Conservation (phyloP, 2,113 vertebrate species). For the Benitochromis conjunctus region DNA sequence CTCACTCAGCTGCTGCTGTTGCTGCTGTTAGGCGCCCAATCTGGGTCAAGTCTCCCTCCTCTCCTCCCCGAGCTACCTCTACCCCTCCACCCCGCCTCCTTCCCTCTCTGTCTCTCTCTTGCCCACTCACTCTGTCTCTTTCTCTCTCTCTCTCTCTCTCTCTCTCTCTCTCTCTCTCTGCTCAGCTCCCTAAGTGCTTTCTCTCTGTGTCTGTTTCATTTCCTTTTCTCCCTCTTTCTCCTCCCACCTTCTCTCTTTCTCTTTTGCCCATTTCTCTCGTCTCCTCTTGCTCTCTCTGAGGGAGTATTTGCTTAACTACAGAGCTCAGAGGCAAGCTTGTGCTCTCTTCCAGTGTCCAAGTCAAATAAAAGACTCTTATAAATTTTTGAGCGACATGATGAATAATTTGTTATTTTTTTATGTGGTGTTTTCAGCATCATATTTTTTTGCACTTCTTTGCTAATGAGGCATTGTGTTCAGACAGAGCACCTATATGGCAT, state of each 20-base stretch:
- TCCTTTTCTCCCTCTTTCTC: conserved; percentile 5
- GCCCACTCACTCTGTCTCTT: background rate
- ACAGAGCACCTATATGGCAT: background rate
- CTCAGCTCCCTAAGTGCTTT: conserved; percentile 39
- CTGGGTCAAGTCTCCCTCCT: conserved; percentile 72
- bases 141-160: background rate
- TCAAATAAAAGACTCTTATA: conserved; percentile 64
- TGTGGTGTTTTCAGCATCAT: background rate
- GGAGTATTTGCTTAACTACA: conserved; percentile 59
- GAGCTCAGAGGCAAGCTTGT: conserved; percentile 52
- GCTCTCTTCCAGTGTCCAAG: conserved; percentile 54
- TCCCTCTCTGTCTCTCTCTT: background rate
- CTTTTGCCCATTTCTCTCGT: background rate
- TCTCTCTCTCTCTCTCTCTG: conserved; percentile 5
- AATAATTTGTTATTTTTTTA: conserved; percentile 50
- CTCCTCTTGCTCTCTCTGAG: conserved; percentile 1
- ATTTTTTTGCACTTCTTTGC: background rate
- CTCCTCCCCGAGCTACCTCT: conserved; percentile 64
- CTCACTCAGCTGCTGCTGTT: conserved; percentile 67
- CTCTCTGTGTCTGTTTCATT: conserved; percentile 16
- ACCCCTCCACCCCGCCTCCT: conserved; percentile 39
- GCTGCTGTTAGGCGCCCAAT: conserved; percentile 66
- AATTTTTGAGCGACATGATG: conserved; percentile 52
- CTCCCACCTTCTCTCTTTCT: background rate
- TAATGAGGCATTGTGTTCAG: background rate